A percentile compares a stretch with the other conserved stretches of the same genome.
These are phyloP conservation scores for Uromys caudimaculatus DNA, from an alignment of 2,797 vertebrate genomes.

Conservation along the genomic window DNA sequence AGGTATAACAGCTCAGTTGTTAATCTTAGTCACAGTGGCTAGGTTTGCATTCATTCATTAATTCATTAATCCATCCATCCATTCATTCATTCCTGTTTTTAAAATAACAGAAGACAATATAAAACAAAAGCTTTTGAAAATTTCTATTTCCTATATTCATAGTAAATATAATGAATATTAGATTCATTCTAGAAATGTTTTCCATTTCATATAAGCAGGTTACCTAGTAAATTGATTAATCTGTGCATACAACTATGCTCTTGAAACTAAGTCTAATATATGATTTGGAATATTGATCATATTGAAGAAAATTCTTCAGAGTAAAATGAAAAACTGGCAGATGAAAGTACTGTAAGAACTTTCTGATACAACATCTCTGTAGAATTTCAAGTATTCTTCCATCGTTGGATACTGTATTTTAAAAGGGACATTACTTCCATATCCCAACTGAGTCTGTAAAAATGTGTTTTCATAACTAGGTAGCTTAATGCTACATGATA, in stretches of 20 bases:
- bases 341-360: neutral
- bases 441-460: neutral
- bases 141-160: neutral
- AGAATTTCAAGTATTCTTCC: neutral
- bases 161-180: slow-evolving; percentile 38
- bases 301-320: neutral
- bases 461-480: slow-evolving; percentile 10
- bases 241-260: neutral
- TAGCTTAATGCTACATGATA: neutral
- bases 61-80: no score
- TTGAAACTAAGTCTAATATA: slow-evolving; percentile 32
- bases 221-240: neutral
- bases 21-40: neutral
- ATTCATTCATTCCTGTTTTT: neutral
- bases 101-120: neutral
- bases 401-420: neutral
- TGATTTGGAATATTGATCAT: neutral
- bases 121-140: neutral
- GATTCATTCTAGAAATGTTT: neutral
- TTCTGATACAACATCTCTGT: neutral
- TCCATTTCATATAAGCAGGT: neutral
- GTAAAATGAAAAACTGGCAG: neutral
- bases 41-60: no score
- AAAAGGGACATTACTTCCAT: neutral
- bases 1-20: neutral